Evolutionary conservation across 2,888 invertebrate genomes (phyloP).

Genomic region (Drosophila cracens): DNA sequence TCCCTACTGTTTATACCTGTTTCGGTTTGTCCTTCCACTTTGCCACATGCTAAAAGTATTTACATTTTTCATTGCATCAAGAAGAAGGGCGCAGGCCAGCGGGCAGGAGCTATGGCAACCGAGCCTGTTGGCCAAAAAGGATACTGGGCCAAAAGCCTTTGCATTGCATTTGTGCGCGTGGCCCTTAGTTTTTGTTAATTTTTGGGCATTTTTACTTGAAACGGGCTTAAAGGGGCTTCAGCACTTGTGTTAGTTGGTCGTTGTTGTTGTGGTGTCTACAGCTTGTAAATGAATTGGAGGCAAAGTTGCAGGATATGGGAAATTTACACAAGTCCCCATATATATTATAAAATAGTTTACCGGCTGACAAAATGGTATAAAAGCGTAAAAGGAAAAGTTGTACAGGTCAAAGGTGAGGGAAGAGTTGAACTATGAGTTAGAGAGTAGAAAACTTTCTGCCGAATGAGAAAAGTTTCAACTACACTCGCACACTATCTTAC

Average conservation of each 20-base stretch:
- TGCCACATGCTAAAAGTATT: conserved; percentile 75
- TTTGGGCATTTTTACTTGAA: conserved; percentile 59
- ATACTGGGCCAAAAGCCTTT: conserved; percentile 39
- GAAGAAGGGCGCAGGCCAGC: conserved; percentile 7
- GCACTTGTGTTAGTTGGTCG: conserved; percentile 53
- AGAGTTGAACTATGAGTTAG: conserved; percentile 11
- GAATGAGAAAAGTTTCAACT: conserved; percentile 37
- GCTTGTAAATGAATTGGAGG: conserved; percentile 30
- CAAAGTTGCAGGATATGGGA: conserved; percentile 56
- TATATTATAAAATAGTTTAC: conserved; percentile 67
- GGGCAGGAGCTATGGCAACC: neutral
- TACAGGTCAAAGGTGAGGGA: conserved; percentile 55
- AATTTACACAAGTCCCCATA: conserved; percentile 68
- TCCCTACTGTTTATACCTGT: conserved; percentile 20
- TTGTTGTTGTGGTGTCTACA: conserved; percentile 21
- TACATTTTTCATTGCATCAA: conserved; percentile 71
- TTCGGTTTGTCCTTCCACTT: conserved; percentile 48
- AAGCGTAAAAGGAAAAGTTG: conserved; percentile 39
- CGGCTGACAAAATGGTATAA: conserved; percentile 35
- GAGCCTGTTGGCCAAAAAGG: conserved; percentile 27
- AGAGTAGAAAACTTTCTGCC: conserved; percentile 25
- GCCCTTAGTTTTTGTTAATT: conserved; percentile 78
- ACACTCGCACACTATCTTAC: neutral
- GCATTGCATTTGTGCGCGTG: conserved; percentile 61
- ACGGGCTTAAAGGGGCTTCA: conserved; percentile 58